Evolutionary conservation across 30 jellyfish, hydroid and myxozoan species (phyloP), one percentile per base, ranked within the genome.

Genomic region (Aurelia coerulea): DNA sequence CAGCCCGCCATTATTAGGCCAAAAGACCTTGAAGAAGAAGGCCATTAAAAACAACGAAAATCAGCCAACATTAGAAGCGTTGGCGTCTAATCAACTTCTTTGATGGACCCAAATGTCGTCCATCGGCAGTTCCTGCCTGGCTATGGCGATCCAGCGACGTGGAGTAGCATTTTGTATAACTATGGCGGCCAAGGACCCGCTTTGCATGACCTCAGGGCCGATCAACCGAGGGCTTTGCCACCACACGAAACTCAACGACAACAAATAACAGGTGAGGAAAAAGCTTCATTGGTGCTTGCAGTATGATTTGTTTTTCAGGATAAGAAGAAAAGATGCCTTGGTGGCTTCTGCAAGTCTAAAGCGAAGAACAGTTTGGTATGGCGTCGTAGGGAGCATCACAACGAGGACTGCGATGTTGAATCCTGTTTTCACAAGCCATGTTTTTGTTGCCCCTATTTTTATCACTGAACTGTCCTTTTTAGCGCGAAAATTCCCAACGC

Each of bases 161-260:
- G 93, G 93, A 84, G 93, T 74, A 84, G 88, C 68, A 73, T 84
- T 32, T 77, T 84, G 23, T 84, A 84, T 79, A 84, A 74, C 67
- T 84, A 84, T 84, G 93, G 93, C 93, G 93, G 93, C 88, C 93
- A 84, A 73, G 93, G 88, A 84, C 93, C 93, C 93, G 93, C 93
- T 42, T 78, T 84, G 29, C 93, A 84, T 84, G 93, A 84, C 93
- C 93, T 84, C 88, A 84, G 93, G 93, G 93, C 93, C 88, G 93
- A 84, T 17, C 93, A 84, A 74, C 93, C 84, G 93, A 84, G 93
- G 93, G 88, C 93, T 17, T 60, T 60, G 68, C 79, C 74, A 17
- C 81, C 81, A 65, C 81, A 65, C 81, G 78, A 68, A 50, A 33
- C 87, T 46, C 87, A 84, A 66, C 34, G 81, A 29, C 92, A 83